These are phyloP conservation scores for Serilophus lunatus DNA, from an alignment of 2,113 vertebrate genomes.

Conservation along the genomic window DNA sequence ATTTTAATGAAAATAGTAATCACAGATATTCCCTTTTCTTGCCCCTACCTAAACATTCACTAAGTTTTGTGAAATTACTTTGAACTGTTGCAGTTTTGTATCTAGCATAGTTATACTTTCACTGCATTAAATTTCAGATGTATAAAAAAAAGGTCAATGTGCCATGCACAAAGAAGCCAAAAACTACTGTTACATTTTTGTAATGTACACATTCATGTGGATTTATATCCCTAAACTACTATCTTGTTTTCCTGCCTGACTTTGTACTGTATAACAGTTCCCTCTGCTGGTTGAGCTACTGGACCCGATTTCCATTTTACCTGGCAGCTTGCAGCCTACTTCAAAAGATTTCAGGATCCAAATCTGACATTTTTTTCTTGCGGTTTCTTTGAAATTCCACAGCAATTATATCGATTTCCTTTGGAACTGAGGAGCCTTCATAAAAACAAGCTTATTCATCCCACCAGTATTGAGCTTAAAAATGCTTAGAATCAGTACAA, in stretches of 20 bases:
- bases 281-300: constrained; percentile 53
- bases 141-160: background rate
- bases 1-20: background rate
- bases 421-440: background rate
- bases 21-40: background rate
- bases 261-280: constrained; percentile 38
- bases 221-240: background rate
- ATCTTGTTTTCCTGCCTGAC: background rate
- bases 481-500: background rate
- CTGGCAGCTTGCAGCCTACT: background rate
- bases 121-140: background rate
- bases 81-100: background rate
- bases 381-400: background rate
- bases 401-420: background rate
- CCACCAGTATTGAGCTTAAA: background rate
- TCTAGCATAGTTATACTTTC: background rate
- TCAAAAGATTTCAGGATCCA: background rate
- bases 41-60: background rate
- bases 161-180: background rate
- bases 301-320: background rate
- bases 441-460: background rate
- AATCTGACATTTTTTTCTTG: background rate
- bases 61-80: background rate
- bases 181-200: background rate
- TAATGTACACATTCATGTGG: rapidly evolving